Conservation (phyloP, 2,888 invertebrate genomes). For the Clistopyga incitator region DNA sequence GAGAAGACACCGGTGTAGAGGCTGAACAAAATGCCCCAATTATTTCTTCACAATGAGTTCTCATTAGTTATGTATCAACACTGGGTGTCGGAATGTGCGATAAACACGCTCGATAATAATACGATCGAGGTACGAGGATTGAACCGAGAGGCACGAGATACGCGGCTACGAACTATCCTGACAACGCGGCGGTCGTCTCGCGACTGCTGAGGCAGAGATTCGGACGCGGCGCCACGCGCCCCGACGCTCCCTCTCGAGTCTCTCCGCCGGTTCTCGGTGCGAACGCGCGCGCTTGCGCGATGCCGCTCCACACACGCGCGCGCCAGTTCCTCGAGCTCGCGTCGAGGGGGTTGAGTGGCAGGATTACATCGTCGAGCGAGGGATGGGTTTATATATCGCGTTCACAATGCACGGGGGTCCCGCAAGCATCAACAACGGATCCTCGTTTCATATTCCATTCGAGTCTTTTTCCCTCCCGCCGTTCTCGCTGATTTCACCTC, state of each 20-base stretch:
- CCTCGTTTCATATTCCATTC: conserved; percentile 75
- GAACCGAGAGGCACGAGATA: conserved; percentile 4
- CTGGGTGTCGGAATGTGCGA: neutral
- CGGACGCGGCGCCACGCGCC: conserved; percentile 81
- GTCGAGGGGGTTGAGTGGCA: conserved; percentile 70
- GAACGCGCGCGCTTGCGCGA: conserved; percentile 63
- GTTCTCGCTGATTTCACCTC: neutral
- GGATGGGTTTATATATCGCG: conserved; percentile 61
- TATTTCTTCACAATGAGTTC: conserved; percentile 16
- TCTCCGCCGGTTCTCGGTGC: conserved; percentile 71
- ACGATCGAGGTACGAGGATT: conserved; percentile 10
- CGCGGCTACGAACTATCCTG: conserved; percentile 60
- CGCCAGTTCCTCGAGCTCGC: conserved; percentile 46
- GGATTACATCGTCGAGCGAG: conserved; percentile 71
- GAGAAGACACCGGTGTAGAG: neutral
- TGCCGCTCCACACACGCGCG: conserved; percentile 58
- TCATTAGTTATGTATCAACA: conserved; percentile 9
- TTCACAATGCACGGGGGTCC: conserved; percentile 63
- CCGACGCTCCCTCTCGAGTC: conserved; percentile 76
- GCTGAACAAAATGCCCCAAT: neutral
- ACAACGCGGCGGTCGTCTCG: conserved; percentile 80
- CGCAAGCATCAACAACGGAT: conserved; percentile 72
- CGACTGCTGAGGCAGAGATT: conserved; percentile 81
- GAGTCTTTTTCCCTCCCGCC: conserved; percentile 55
- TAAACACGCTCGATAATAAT: neutral